phyloP scores from a whole-genome alignment of 1,140 invertebrate species.

The Papilio xuthus region DNA sequence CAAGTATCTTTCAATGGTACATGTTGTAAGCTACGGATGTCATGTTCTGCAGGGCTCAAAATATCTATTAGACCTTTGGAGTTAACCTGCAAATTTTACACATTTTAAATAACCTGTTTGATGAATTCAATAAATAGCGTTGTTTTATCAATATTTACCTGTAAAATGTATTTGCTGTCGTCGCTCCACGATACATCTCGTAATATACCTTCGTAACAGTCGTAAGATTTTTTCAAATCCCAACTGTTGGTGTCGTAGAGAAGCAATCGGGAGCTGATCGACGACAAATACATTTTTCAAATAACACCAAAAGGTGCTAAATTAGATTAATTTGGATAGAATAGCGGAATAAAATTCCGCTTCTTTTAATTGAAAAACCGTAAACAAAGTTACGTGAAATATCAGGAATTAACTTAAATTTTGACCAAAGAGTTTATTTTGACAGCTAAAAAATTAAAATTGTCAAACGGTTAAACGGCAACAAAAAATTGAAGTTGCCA shows the following conservation, averaged over 20 bases:
- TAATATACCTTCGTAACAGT: constrained; percentile 67
- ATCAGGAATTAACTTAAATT: constrained; percentile 39
- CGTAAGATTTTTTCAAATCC: constrained; percentile 73
- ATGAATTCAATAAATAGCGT: background rate
- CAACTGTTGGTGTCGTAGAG: constrained; percentile 73
- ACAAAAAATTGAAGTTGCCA: constrained; percentile 36
- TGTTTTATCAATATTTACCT: constrained; percentile 57
- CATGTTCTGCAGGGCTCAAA: constrained; percentile 72
- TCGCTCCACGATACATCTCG: constrained; percentile 78
- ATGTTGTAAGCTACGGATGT: constrained; percentile 73
- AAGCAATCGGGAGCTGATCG: constrained; percentile 73
- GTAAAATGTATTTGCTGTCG: constrained; percentile 78
- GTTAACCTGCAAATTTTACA: constrained; percentile 70
- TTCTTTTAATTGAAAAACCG: constrained; percentile 4
- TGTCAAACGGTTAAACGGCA: constrained; percentile 38
- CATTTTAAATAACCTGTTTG: constrained; percentile 15
- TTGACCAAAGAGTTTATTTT: constrained; percentile 37
- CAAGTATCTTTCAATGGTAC: constrained; percentile 74
- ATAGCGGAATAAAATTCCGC: constrained; percentile 1
- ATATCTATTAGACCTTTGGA: constrained; percentile 72
- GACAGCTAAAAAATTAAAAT: constrained; percentile 47
- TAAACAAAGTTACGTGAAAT: constrained; percentile 12
- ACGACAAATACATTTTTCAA: constrained; percentile 76
- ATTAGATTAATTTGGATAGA: background rate
- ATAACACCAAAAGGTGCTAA: constrained; percentile 28